Conservation (phyloP, 2,888 invertebrate species). For the Junonia oenone region DNA sequence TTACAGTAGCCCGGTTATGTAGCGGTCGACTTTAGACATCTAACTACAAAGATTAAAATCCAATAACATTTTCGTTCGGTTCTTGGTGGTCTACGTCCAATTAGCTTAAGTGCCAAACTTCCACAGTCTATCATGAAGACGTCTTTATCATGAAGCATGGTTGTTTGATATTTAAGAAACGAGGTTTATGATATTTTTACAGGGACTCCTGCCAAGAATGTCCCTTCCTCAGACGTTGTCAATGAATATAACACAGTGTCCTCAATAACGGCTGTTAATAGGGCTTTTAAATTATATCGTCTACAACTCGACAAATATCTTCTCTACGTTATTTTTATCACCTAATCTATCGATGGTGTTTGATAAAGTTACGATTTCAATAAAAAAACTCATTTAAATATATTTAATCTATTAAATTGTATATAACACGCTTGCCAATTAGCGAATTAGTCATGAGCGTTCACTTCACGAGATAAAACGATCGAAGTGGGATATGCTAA, state of each 20-base stretch:
- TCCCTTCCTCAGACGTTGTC: conserved; percentile 34
- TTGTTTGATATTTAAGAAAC: conserved; percentile 7
- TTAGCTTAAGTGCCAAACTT: conserved; percentile 26
- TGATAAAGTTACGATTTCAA: not conserved
- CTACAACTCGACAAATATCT: not conserved
- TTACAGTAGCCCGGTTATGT: not conserved
- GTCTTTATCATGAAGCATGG: conserved; percentile 13
- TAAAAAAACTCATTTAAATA: not conserved
- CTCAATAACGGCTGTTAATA: not conserved
- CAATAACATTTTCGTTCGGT: not conserved
- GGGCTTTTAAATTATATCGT: conserved; percentile 1
- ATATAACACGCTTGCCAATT: not conserved
- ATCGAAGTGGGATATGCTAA: not conserved
- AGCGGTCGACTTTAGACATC: not conserved
- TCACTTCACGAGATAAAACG: not conserved
- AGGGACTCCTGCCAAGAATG: conserved; percentile 40
- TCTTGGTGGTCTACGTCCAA: conserved; percentile 14
- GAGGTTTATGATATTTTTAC: conserved; percentile 9
- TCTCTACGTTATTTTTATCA: not conserved
- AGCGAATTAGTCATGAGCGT: not conserved
- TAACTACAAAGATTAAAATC: conserved; percentile 10
- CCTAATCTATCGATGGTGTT: not conserved
- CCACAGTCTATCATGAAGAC: conserved; percentile 15
- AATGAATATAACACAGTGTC: conserved; percentile 1
- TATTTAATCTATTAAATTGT: not conserved